Conservation (phyloP, 2,888 invertebrate genomes). For the Conistra vaccinii region DNA sequence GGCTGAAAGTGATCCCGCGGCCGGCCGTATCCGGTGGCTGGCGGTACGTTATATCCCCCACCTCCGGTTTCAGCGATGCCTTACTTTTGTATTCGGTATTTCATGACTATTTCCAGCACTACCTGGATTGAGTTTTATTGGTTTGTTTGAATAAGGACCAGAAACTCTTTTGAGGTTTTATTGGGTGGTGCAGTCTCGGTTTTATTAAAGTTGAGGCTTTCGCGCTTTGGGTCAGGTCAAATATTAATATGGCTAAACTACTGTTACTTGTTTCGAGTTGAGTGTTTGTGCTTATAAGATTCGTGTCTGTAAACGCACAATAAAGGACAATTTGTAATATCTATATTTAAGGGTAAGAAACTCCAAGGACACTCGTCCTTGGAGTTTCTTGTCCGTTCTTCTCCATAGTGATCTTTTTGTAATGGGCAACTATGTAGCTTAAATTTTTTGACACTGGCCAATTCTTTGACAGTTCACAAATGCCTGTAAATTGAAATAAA, state of each 20-base stretch:
- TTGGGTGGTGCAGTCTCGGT: background rate
- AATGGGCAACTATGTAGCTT: too few relatives aligned
- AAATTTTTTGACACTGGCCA: too few relatives aligned
- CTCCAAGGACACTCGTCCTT: too few relatives aligned
- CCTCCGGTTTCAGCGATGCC: conserved; percentile 67
- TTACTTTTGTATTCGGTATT: conserved; percentile 58
- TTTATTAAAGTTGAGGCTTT: conserved; percentile 5
- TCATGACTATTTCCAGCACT: conserved; percentile 41
- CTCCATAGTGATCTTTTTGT: too few relatives aligned
- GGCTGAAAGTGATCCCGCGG: conserved; percentile 78
- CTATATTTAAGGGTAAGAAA: too few relatives aligned
- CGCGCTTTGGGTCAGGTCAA: background rate
- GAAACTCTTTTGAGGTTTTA: background rate
- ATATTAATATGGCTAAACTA: background rate
- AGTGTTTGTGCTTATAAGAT: background rate
- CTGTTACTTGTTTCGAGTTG: background rate
- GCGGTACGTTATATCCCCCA: conserved; percentile 72
- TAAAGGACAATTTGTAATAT: background rate
- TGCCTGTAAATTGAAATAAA: too few relatives aligned
- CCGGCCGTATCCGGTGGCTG: conserved; percentile 72
- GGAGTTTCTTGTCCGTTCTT: too few relatives aligned
- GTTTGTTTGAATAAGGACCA: conserved; percentile 20
- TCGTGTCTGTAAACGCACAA: background rate
- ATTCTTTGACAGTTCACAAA: too few relatives aligned
- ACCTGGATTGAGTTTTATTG: conserved; percentile 51